Percentiles rank a stretch among this genome's conserved stretches.
phyloP scores from a whole-genome alignment of 2,797 vertebrate genomes.

The Distichodus sexfasciatus region DNA sequence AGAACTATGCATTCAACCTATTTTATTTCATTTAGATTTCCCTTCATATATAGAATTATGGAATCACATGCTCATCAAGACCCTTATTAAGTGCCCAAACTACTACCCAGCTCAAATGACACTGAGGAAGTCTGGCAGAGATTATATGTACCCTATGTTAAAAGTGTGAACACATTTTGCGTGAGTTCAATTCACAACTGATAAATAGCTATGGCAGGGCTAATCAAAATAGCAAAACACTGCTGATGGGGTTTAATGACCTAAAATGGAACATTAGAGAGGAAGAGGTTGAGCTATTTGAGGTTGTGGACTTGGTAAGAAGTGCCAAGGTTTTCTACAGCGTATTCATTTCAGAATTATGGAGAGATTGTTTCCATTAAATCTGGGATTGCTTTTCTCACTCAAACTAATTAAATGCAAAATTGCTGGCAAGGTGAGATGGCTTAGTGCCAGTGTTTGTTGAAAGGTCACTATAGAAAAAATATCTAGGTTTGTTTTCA shows the following conservation, averaged over 20 bases:
- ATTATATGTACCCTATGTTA: conserved; percentile 58
- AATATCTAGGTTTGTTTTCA: conserved; percentile 52
- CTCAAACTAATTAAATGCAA: conserved; percentile 64
- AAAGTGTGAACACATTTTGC: conserved; percentile 29
- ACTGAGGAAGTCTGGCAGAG: conserved; percentile 50
- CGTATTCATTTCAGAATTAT: conserved; percentile 48
- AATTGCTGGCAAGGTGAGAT: conserved; percentile 63
- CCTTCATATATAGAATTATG: no score
- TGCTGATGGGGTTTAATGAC: conserved; percentile 50
- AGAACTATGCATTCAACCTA: neutral
- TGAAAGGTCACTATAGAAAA: conserved; percentile 61
- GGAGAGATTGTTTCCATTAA: conserved; percentile 65
- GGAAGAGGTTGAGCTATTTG: conserved; percentile 44
- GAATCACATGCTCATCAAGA: conserved; percentile 58
- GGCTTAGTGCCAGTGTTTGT: conserved; percentile 56
- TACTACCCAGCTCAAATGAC: conserved; percentile 65
- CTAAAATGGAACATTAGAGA: conserved; percentile 51
- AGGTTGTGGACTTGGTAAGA: conserved; percentile 23
- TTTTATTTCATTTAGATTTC: no score
- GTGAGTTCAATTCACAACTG: conserved; percentile 46
- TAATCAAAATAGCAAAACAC: conserved; percentile 62
- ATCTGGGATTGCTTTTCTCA: conserved; percentile 66
- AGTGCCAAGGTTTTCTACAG: conserved; percentile 50
- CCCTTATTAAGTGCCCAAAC: conserved; percentile 36
- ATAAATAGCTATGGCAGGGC: conserved; percentile 57